Percentiles rank a stretch among this genome's conserved stretches.
phyloP scores from a whole-genome alignment of 2,888 invertebrate species.

The Melanostoma mellinum region DNA sequence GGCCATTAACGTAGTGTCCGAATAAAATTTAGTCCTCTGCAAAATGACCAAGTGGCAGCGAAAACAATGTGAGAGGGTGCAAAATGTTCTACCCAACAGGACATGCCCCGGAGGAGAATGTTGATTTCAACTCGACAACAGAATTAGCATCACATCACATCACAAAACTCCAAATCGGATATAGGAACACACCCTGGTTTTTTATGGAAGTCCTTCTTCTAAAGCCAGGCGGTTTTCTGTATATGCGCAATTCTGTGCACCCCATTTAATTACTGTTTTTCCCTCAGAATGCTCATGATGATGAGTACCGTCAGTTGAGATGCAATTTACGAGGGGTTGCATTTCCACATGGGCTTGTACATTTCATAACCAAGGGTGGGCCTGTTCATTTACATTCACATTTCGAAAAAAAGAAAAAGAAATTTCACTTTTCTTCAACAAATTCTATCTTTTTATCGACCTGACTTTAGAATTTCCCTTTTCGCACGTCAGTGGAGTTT shows the following conservation, averaged over 20 bases:
- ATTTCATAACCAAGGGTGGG: constrained; percentile 51
- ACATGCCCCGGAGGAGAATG: constrained; percentile 40
- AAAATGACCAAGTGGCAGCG: constrained; percentile 42
- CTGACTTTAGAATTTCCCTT: constrained; percentile 6
- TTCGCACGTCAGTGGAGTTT: constrained; percentile 13
- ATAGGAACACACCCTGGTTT: constrained; percentile 13
- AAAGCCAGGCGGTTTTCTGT: constrained; percentile 5
- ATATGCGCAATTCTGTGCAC: constrained; percentile 37
- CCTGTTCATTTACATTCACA: constrained; percentile 46
- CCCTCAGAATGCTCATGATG: constrained; percentile 46
- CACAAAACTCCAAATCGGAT: constrained; percentile 37
- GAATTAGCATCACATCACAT: constrained; percentile 46
- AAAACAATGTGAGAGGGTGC: constrained; percentile 47
- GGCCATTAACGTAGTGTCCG: constrained; percentile 37
- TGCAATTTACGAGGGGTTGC: constrained; percentile 64
- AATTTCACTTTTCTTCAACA: constrained; percentile 35
- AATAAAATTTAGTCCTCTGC: constrained; percentile 19
- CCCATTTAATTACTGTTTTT: constrained; percentile 68
- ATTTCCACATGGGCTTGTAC: constrained; percentile 50
- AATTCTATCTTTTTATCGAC: constrained; percentile 12
- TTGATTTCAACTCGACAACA: constrained; percentile 46
- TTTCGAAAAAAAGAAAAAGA: constrained; percentile 19
- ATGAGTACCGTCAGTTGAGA: constrained; percentile 58
- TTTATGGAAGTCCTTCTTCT: constrained; percentile 10
- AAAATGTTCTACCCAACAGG: constrained; percentile 24